Conservation (phyloP, 2,888 invertebrate genomes). For the Platycheirus rosarum region DNA sequence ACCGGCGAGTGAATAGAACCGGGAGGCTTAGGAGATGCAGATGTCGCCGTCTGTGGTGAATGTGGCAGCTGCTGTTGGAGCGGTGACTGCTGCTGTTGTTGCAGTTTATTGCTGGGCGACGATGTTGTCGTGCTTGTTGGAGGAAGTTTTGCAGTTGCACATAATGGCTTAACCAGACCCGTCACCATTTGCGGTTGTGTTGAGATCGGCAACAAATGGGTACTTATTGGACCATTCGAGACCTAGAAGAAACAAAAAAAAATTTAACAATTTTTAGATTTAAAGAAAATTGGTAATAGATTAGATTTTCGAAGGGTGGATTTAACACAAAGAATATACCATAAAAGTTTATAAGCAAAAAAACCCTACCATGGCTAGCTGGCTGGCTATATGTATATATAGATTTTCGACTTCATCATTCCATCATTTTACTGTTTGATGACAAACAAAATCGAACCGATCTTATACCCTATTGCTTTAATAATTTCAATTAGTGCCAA, state of each 20-base stretch:
- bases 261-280: constrained; percentile 27
- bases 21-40: constrained; percentile 71
- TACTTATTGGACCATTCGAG: constrained; percentile 79
- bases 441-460: constrained; percentile 29
- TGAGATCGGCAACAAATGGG: constrained; percentile 79
- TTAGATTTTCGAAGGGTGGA: too few species aligned
- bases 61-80: constrained; percentile 63
- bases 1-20: constrained; percentile 72
- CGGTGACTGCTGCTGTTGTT: constrained; percentile 61
- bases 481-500: constrained; percentile 70
- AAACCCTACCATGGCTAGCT: neutral
- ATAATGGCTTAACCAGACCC: constrained; percentile 75
- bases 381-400: too few species aligned
- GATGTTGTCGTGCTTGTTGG: constrained; percentile 76
- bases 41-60: constrained; percentile 66
- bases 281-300: too few species aligned
- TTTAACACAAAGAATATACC: neutral
- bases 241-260: constrained; percentile 77
- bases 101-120: constrained; percentile 61
- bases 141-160: constrained; percentile 75
- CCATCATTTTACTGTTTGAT: neutral
- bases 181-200: constrained; percentile 82
- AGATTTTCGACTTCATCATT: neutral
- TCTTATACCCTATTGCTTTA: constrained; percentile 32
- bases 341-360: neutral